A percentile compares a stretch with the other conserved stretches of the same genome.
phyloP scores from a whole-genome alignment of 64 coral and sea anemone genomes.

The Actinia tenebrosa region DNA sequence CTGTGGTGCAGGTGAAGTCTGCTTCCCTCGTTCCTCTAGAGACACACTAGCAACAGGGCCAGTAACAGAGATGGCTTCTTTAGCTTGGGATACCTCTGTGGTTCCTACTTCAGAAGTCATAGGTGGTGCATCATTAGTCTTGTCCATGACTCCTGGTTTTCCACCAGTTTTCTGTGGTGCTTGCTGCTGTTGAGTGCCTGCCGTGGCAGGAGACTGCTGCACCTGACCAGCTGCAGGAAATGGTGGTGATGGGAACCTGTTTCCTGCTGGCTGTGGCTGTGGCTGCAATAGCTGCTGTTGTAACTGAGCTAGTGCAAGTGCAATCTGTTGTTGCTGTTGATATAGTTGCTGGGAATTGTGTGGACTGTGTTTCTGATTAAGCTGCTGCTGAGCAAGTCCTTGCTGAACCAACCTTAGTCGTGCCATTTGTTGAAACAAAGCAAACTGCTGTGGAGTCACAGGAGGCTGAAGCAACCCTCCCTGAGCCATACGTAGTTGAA shows the following conservation, averaged over 20 bases:
- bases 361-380: conserved; percentile 72
- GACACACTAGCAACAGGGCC: conserved; percentile 28
- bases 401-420: conserved; percentile 86
- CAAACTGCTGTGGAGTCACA: conserved; percentile 76
- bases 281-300: conserved; percentile 80
- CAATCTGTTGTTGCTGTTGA: conserved; percentile 95
- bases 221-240: conserved; percentile 5
- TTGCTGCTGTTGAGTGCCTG: conserved; percentile 17
- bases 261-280: conserved; percentile 46
- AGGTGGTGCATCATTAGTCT: conserved; percentile 23
- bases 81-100: conserved; percentile 47
- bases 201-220: not conserved
- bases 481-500: conserved; percentile 88
- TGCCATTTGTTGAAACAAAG: conserved; percentile 80
- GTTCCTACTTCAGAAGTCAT: conserved; percentile 26
- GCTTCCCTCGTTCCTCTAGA: conserved; percentile 54
- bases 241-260: conserved; percentile 38
- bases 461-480: conserved; percentile 81
- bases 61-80: conserved; percentile 31
- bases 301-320: conserved; percentile 87
- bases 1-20: conserved; percentile 68
- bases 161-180: conserved; percentile 2
- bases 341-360: conserved; percentile 72
- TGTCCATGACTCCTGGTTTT: conserved; percentile 42
- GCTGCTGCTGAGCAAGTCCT: conserved; percentile 65